Evolutionary conservation across 2,797 vertebrate genomes (phyloP), one percentile per base, ranked within the genome.

Genomic region (Etheostoma nigrum): DNA sequence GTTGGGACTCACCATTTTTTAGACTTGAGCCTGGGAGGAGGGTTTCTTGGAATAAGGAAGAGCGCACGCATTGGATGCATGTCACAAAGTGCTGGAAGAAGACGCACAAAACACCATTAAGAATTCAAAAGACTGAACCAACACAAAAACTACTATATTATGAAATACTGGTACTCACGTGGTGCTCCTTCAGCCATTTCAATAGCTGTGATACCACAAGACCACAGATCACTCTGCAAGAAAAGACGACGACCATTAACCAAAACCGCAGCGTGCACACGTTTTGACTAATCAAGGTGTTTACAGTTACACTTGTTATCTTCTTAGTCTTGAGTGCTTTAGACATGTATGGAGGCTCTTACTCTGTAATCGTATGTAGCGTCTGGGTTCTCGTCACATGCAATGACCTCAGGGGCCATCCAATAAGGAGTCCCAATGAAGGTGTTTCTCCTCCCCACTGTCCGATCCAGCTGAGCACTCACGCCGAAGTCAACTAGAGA

Each of bases 161-260:
- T 40, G 6, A 67, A n/a, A 27, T 52, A n/a, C 1, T 2, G 58
- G 3, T 2, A 97, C 98, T 97, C 95, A 99, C 98, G 98, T 23
- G 98, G 98, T 40, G 98, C 98, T 81, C 98, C 98, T 94, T 99
- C 98, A 51, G 97, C 98, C 98, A 99, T 99, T 87, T 99, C 98
- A 44, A 99, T 99, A 70, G 98, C 98, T 0, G 98, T 99, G 89
- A 99, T 99, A 74, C 98, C 98, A 14, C 96, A 97, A 0, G 98
- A 99, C 98, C 98, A 99, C 78, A 99, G 95, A 89, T 99, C 98
- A 83, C 98, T 99, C 98, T 99, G 94, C 49, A 88, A 87, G 89
- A 67, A 69, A 85, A 88, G 53, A 89, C 12, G 59, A 67, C 47
- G 2, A 33, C 12, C 42, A 7, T 92, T 80, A 78, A 49, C 30